These are phyloP conservation scores for Darevskia nairensis DNA, from an alignment of 2,797 vertebrate species.

Conservation along the genomic window DNA sequence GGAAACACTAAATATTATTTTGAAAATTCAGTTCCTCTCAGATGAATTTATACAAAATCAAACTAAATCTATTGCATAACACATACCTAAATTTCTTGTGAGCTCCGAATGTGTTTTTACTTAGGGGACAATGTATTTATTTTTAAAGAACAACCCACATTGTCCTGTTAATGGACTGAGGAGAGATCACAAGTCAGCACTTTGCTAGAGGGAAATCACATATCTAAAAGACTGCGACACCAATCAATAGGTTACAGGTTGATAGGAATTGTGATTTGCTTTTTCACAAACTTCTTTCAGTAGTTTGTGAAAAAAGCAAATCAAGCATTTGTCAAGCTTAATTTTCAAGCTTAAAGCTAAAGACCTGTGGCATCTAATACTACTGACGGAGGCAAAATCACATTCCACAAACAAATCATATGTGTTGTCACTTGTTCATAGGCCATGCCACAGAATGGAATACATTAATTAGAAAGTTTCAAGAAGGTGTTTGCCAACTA, in stretches of 20 bases:
- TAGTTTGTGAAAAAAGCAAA: no score
- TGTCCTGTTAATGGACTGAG: not conserved
- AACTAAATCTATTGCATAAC: not conserved
- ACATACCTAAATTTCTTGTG: not conserved
- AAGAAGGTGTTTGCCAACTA: slow-evolving; percentile 26
- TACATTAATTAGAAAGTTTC: slow-evolving; percentile 31
- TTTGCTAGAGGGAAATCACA: not conserved
- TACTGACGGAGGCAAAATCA: no score
- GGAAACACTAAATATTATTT: not conserved
- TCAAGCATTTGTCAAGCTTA: no score
- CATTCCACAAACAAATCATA: not conserved
- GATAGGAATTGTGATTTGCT: no score
- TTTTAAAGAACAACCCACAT: not conserved
- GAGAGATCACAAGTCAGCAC: not conserved
- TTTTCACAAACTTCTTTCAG: no score
- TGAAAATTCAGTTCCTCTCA: not conserved
- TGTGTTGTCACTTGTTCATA: slow-evolving; percentile 37
- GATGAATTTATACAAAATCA: not conserved
- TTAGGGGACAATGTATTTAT: not conserved
- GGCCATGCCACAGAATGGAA: slow-evolving; percentile 1
- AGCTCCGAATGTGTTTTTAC: not conserved
- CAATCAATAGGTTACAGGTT: not conserved
- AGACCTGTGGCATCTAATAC: no score
- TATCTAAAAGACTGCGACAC: not conserved
- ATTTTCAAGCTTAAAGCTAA: no score